Percentiles rank a stretch among this genome's conserved stretches.
Evolutionary conservation across 2,888 invertebrate genomes (phyloP).

Genomic region (Dolomedes plantarius): DNA sequence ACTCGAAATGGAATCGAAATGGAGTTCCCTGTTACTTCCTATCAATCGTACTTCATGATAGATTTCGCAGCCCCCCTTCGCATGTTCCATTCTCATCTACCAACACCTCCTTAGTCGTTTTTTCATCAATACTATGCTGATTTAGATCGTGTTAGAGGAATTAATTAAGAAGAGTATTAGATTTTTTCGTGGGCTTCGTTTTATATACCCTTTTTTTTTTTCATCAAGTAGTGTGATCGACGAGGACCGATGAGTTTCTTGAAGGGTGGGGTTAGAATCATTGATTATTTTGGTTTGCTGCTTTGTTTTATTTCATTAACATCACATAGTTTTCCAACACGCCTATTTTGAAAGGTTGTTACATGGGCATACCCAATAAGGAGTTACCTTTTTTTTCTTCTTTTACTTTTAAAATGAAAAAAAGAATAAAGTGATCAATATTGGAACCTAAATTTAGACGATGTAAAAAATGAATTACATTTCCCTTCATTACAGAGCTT

Average conservation of each 20-base stretch:
- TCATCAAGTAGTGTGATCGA: slow-evolving; percentile 13
- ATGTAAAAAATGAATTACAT: too few species aligned
- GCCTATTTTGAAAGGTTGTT: not conserved
- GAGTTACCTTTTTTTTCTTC: not conserved
- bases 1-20: slow-evolving; percentile 50
- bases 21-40: slow-evolving; percentile 11
- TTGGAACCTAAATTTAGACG: too few species aligned
- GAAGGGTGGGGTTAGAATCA: slow-evolving; percentile 37
- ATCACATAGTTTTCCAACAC: not conserved
- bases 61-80: not conserved
- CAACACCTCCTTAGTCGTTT: not conserved
- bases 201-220: not conserved
- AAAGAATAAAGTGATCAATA: too few species aligned
- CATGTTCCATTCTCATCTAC: not conserved
- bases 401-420: too few species aligned
- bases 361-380: not conserved
- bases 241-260: slow-evolving; percentile 3
- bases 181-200: slow-evolving; percentile 23
- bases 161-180: slow-evolving; percentile 45
- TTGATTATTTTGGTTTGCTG: slow-evolving; percentile 27
- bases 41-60: slow-evolving; percentile 36
- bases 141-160: slow-evolving; percentile 43
- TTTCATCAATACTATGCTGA: slow-evolving; percentile 12
- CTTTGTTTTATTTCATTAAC: slow-evolving; percentile 3
- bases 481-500: too few species aligned